Evolutionary conservation across 2,113 vertebrate genomes (phyloP).

Genomic region (Furnarius figulus): DNA sequence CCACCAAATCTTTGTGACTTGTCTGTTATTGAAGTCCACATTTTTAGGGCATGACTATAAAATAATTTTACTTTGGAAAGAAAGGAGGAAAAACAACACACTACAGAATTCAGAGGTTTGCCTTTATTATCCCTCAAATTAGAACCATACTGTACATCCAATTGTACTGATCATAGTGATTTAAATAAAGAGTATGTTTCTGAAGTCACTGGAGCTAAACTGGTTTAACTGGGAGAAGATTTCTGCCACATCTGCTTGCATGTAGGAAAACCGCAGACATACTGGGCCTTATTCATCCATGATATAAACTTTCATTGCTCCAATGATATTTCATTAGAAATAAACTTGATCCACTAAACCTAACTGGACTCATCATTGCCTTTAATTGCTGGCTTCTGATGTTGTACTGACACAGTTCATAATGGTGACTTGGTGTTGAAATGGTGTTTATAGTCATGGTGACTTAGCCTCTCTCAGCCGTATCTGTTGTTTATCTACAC

Average conservation of each 20-base stretch:
- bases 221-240: neutral
- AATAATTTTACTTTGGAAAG: neutral
- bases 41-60: neutral
- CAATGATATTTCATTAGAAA: neutral
- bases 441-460: neutral
- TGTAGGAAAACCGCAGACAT: neutral
- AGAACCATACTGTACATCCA: neutral
- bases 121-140: neutral
- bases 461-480: neutral
- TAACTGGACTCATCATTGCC: neutral
- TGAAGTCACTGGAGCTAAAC: neutral
- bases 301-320: neutral
- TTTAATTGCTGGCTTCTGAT: neutral
- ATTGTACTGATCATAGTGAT: neutral
- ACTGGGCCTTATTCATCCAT: neutral
- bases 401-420: neutral
- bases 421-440: neutral
- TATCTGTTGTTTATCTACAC: neutral
- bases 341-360: neutral
- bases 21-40: neutral
- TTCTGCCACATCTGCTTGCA: neutral
- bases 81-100: neutral
- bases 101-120: neutral
- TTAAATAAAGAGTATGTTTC: neutral
- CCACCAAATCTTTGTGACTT: neutral